Base-by-base conservation (phyloP, 1,140 invertebrate species). In the Hycleus phaleratus region DNA sequence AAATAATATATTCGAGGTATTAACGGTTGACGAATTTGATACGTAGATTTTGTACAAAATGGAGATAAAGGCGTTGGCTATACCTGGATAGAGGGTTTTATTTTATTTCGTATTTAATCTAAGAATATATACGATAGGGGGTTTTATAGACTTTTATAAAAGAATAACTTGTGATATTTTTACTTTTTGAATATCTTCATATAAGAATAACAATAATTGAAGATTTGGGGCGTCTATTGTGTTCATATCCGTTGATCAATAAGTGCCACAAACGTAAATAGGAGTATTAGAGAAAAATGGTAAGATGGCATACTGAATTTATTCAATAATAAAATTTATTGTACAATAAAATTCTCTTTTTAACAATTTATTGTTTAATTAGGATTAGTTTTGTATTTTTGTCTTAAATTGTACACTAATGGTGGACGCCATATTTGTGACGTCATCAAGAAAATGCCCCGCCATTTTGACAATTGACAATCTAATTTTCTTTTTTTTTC, bases 61-160 rank as follows among this genome's bases (percentile, higher is more conserved):
- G 61, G 61, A 62, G 56, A 49, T 53, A 57, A 59, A 58, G 61
- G 61, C 58, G 61, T 62, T 62, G 61, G 39, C 52, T 46, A 25
- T 26, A 10, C 45, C 43, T 39, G 52, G 52, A 47, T 55, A 55
- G 44, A 5, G 32, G 32, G 7, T 32, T 32, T 5, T 32, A 32
- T 32, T 32, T 5, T 32, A 32, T 32, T 32, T 32, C 32, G 32
- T 32, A 32, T 32, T 32, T 7, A 32, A 32, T 32, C 4, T 32
- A 32, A 32, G 7, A 7, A 32, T 32, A 32, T 18, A 32, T 32
- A 32, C 4, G 32, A 32, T 32, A 32, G 32, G 32, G 32, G 32
- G 4, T 32, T 32, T 32, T 32, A 32, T 32, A 32, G 32, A 32
- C 32, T 5, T 32, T 32, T 32, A 5, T 32, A 32, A 32, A 32